These are phyloP conservation scores for Drosophila pseudoananassae DNA, from an alignment of 1,140 invertebrate species.

Conservation along the genomic window DNA sequence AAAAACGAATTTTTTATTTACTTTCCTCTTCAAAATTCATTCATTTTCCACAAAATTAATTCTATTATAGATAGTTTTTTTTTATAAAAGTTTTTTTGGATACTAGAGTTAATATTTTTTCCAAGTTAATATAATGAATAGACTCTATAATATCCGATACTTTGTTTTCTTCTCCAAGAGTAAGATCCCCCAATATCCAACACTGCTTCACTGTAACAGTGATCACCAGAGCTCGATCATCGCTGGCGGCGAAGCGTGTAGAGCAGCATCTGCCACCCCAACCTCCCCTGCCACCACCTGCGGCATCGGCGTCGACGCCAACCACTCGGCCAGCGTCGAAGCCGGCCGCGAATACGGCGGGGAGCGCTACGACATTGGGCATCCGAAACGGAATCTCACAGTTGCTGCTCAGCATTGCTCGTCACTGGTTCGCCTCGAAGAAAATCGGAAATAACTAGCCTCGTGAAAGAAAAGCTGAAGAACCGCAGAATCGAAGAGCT, in stretches of 20 bases:
- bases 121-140: too few relatives aligned
- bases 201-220: too few relatives aligned
- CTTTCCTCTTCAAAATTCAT: too few relatives aligned
- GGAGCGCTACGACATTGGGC: slow-evolving; percentile 14
- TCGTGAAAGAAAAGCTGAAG: slow-evolving; percentile 4
- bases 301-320: slow-evolving; percentile 3
- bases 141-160: too few relatives aligned
- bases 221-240: background rate
- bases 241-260: background rate
- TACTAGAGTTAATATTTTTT: too few relatives aligned
- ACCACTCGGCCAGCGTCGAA: slow-evolving; percentile 2
- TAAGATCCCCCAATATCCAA: too few relatives aligned
- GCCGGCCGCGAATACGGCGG: slow-evolving; percentile 12
- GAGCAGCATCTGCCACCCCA: slow-evolving; percentile 17
- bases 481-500: slow-evolving; percentile 6
- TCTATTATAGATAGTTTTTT: too few relatives aligned
- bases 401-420: slow-evolving; percentile 41
- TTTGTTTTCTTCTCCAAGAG: too few relatives aligned
- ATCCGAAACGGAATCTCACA: slow-evolving; percentile 19
- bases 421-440: slow-evolving; percentile 36
- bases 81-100: too few relatives aligned
- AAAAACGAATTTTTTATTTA: too few relatives aligned
- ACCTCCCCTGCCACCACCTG: background rate
- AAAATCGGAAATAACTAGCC: background rate
- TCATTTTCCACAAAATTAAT: too few relatives aligned